phyloP scores from a whole-genome alignment of 2,113 vertebrate species.

The Eonycteris spelaea region DNA sequence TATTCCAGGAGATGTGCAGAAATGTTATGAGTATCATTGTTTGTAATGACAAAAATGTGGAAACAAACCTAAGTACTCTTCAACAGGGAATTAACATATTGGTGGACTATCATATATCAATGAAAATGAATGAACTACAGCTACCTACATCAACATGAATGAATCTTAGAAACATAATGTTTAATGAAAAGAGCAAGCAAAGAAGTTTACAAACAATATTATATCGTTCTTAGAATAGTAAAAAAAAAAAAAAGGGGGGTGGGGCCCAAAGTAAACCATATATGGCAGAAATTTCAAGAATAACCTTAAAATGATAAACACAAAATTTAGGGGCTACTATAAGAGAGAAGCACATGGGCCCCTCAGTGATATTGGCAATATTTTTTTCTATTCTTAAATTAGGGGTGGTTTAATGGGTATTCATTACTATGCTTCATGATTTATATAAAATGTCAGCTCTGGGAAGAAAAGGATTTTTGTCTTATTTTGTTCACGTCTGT shows the following conservation, averaged over 20 bases:
- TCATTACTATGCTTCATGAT: slow-evolving; percentile 14
- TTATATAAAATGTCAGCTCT: neutral
- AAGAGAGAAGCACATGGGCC: neutral
- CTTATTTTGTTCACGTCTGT: neutral
- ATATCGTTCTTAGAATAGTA: neutral
- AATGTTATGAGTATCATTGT: slow-evolving; percentile 1
- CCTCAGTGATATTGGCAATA: neutral
- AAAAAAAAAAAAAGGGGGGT: neutral
- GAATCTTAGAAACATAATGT: slow-evolving; percentile 13
- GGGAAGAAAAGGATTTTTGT: neutral
- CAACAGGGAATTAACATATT: slow-evolving; percentile 6
- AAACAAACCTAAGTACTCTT: neutral
- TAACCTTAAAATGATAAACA: neutral
- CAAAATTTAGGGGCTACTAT: neutral
- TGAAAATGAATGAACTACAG: slow-evolving; percentile 33
- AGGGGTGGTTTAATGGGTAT: neutral
- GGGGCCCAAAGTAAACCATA: slow-evolving; percentile 14
- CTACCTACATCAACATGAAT: neutral
- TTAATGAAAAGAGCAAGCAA: neutral
- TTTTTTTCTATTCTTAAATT: slow-evolving; percentile 15
- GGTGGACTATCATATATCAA: neutral
- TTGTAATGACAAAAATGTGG: neutral
- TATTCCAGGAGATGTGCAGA: neutral
- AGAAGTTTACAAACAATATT: neutral
- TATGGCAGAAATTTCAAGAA: neutral